Evolutionary conservation across 2,113 vertebrate species (phyloP).

Genomic region (Acinonyx jubatus): DNA sequence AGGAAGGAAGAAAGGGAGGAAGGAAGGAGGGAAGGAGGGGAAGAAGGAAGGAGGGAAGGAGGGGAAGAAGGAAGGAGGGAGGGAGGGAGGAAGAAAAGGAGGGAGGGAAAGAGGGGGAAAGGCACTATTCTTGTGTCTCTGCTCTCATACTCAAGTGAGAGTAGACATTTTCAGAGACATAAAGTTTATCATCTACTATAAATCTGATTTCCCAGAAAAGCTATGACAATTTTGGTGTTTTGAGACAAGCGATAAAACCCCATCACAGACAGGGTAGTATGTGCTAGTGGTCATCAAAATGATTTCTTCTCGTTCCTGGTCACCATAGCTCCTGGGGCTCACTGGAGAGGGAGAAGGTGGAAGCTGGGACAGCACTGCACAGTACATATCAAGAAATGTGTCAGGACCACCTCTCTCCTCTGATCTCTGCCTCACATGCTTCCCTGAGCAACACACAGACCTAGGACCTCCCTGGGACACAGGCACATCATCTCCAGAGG

Average conservation of each 20-base stretch:
- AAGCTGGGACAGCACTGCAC: fast-evolving
- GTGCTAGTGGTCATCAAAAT: fast-evolving
- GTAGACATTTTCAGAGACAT: not conserved
- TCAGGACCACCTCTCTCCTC: not conserved
- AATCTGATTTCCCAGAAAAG: not conserved
- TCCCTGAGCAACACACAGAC: not conserved
- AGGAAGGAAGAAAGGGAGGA: too few species aligned
- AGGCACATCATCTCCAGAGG: not conserved
- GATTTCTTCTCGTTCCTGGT: too few species aligned
- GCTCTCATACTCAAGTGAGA: not conserved
- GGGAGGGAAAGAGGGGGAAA: too few species aligned
- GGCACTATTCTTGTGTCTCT: fast-evolving
- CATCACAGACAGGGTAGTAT: fast-evolving
- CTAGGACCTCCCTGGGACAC: not conserved
- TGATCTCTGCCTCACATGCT: fast-evolving
- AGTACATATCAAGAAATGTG: fast-evolving
- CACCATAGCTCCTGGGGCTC: fast-evolving
- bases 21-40: too few species aligned
- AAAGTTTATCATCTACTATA: not conserved
- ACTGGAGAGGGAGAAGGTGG: fast-evolving
- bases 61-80: too few species aligned
- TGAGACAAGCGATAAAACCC: not conserved
- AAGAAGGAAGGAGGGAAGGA: too few species aligned
- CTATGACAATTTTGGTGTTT: not conserved
- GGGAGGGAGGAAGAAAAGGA: too few species aligned